Conservation (phyloP, 1,140 invertebrate genomes). For the Periplaneta americana region DNA sequence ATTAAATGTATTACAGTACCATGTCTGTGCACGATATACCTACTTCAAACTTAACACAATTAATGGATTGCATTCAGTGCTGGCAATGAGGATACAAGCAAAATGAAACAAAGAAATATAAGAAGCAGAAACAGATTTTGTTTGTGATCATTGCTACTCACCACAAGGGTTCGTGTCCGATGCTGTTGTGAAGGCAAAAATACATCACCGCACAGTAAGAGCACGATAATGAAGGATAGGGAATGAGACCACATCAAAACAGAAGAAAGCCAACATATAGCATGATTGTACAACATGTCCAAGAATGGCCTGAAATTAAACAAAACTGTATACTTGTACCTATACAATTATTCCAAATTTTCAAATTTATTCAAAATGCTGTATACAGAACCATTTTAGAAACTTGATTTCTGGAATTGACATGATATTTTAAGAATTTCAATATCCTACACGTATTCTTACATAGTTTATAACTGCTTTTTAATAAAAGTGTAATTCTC, state of each 20-base stretch:
- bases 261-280: background rate
- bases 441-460: too few relatives aligned
- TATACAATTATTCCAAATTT: background rate
- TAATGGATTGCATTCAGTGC: background rate
- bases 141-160: conserved; percentile 30
- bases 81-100: background rate
- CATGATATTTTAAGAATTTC: too few relatives aligned
- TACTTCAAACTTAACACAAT: background rate
- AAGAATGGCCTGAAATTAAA: background rate
- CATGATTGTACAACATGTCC: background rate
- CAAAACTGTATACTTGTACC: background rate
- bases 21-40: background rate
- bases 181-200: conserved; percentile 35
- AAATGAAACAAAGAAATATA: conserved; percentile 3
- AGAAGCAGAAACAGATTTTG: background rate
- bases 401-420: too few relatives aligned
- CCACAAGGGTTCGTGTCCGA: conserved; percentile 38
- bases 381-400: too few relatives aligned
- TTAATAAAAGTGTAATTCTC: too few relatives aligned
- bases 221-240: background rate
- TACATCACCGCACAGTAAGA: conserved; percentile 30
- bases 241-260: conserved; percentile 3
- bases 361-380: too few relatives aligned
- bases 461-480: too few relatives aligned
- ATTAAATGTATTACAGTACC: too few relatives aligned